Evolutionary conservation across 2,113 vertebrate species (phyloP), one percentile per base, ranked within the genome.

Genomic region (Dolichallabes microphthalmus): DNA sequence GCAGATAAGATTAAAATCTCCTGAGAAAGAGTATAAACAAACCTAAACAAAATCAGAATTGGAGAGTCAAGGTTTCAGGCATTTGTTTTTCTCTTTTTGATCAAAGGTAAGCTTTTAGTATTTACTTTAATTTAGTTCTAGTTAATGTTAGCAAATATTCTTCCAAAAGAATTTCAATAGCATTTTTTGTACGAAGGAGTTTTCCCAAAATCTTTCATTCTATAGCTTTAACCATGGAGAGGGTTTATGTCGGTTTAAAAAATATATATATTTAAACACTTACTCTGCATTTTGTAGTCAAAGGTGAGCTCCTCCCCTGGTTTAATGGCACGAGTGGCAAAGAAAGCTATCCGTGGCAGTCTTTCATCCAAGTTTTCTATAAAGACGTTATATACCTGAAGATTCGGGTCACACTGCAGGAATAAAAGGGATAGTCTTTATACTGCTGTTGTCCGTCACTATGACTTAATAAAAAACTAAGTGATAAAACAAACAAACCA

Each of bases 241-340:
- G 11, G 15, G 14, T 45, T 45, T 45, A 8, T 6, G 68, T 22
- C 22, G 22, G 32, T 22, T 3, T 22, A 73, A 11, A 19, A 19
- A 35, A 32, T 27, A 27, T 73, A 39, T 11, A 15, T 4, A 69
- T 25, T 14, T 39, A 19, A 19, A 81, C 58, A 86, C 89, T 91
- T 90, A 96, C 96, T 94, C 78, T 94, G 95, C 95, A 96, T 96
- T 90, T 96, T 96, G 92, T 96, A 96, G 93, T 96, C 96, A 87
- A 96, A 96, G n/a, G 96, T 96, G 83, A 96, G 95, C 90, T 96
- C 96, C 88, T 96, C 95, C 0, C 96, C 96, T 9, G 92, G 91
- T 2, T 94, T 92, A 91, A 96, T 96, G 84, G 90, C 87, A 3
- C 94, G 88, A 1, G 94, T 95, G 83, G 95, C 91, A 82, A 96